Conservation (phyloP, 2,888 invertebrate genomes). For the Cerastis rubricosa region DNA sequence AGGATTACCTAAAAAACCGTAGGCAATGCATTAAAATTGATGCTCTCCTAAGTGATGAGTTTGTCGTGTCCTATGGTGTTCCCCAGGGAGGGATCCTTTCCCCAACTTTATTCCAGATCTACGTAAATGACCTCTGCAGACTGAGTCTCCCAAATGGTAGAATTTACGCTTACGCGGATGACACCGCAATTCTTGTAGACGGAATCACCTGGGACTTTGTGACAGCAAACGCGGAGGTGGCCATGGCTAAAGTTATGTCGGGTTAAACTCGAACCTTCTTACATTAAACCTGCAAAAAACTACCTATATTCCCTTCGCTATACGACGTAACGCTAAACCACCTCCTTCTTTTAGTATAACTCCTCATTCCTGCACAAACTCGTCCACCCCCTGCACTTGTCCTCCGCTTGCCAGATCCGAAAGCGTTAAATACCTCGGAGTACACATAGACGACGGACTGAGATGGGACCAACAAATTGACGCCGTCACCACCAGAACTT, state of each 20-base stretch:
- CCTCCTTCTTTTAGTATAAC: background rate
- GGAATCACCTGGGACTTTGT: no score
- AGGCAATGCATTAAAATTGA: background rate
- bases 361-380: background rate
- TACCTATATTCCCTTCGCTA: no score
- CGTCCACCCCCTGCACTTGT: no score
- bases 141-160: no score
- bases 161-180: no score
- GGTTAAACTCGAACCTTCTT: background rate
- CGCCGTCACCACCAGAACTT: background rate
- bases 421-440: background rate
- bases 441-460: background rate
- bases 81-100: background rate
- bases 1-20: conserved; percentile 1
- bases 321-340: no score
- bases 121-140: no score
- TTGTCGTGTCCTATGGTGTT: background rate
- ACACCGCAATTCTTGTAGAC: no score
- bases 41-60: background rate
- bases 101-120: background rate
- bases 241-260: no score
- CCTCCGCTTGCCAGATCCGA: conserved; percentile 2
- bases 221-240: no score
- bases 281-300: no score
- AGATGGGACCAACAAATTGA: conserved; percentile 2